These are phyloP conservation scores for Luidia sarsii DNA, from an alignment of 53 echinoderm and acorn worm genomes.

Conservation along the genomic window DNA sequence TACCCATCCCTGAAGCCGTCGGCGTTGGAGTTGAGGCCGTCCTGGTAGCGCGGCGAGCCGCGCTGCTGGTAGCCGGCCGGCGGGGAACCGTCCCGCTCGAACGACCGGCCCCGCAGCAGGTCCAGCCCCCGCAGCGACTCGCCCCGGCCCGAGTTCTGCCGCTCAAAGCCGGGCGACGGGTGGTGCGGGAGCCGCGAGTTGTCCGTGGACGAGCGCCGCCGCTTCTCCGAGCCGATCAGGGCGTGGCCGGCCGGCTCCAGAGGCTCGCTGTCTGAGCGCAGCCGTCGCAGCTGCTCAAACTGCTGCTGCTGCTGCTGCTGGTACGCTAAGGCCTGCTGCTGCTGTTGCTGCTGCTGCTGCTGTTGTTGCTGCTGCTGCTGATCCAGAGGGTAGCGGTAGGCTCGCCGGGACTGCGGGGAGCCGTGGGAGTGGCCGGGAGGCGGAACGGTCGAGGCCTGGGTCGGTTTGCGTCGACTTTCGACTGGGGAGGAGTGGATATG, in stretches of 20 bases:
- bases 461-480: constrained; percentile 45
- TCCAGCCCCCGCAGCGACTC: constrained; percentile 27
- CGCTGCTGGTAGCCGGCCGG: constrained; percentile 41
- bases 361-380: constrained; percentile 48
- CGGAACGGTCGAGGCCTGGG: constrained; percentile 55
- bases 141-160: constrained; percentile 46
- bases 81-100: constrained; percentile 37
- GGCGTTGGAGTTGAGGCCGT: constrained; percentile 1
- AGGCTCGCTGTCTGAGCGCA: constrained; percentile 89
- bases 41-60: constrained; percentile 19
- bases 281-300: constrained; percentile 67
- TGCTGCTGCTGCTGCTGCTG: constrained; percentile 55
- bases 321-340: constrained; percentile 45
- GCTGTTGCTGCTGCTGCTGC: constrained; percentile 42
- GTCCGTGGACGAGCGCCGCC: constrained; percentile 58
- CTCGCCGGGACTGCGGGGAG: constrained; percentile 60
- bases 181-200: constrained; percentile 41
- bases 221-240: constrained; percentile 29
- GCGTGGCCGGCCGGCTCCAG: constrained; percentile 54
- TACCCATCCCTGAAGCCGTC: constrained; percentile 34
- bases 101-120: constrained; percentile 35
- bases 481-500: constrained; percentile 61
- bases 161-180: constrained; percentile 26
- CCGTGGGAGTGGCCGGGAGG: constrained; percentile 43
- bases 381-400: constrained; percentile 62